Percentiles rank a stretch among this genome's conserved stretches.
phyloP scores from a whole-genome alignment of 2,797 vertebrate genomes.

The Staurois parvus region DNA sequence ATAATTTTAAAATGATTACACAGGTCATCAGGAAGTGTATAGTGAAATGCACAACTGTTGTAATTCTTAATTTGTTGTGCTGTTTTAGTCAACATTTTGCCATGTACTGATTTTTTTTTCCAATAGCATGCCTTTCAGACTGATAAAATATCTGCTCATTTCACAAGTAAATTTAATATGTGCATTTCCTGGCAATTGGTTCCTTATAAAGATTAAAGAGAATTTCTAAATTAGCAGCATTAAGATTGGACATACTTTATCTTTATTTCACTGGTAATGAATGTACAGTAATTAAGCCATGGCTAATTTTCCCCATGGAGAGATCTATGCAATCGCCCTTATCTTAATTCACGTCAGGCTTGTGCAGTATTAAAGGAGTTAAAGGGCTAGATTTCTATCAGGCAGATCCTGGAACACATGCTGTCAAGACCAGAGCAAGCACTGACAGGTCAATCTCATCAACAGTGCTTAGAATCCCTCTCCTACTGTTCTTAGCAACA shows the following conservation, averaged over 20 bases:
- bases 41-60: too few species aligned
- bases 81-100: too few species aligned
- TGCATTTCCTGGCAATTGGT: constrained; percentile 28
- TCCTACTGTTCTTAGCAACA: constrained; percentile 20
- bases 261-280: constrained; percentile 32
- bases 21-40: too few species aligned
- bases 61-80: too few species aligned
- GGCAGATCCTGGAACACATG: constrained; percentile 11
- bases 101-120: too few species aligned
- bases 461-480: constrained; percentile 19
- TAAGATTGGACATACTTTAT: constrained; percentile 38
- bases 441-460: constrained; percentile 56
- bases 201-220: constrained; percentile 21
- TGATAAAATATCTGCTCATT: not conserved
- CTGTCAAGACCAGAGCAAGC: constrained; percentile 45
- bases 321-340: constrained; percentile 49
- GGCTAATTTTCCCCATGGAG: constrained; percentile 46
- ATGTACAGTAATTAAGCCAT: constrained; percentile 50
- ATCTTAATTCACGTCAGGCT: constrained; percentile 47
- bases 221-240: constrained; percentile 49
- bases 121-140: not conserved
- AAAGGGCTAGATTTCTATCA: constrained; percentile 55
- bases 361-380: constrained; percentile 40
- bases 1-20: too few species aligned
- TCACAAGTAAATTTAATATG: constrained; percentile 7